Evolutionary conservation across 2,797 vertebrate genomes (phyloP), one percentile per base, ranked within the genome.

Genomic region (Sebastiscus albofasciatus): DNA sequence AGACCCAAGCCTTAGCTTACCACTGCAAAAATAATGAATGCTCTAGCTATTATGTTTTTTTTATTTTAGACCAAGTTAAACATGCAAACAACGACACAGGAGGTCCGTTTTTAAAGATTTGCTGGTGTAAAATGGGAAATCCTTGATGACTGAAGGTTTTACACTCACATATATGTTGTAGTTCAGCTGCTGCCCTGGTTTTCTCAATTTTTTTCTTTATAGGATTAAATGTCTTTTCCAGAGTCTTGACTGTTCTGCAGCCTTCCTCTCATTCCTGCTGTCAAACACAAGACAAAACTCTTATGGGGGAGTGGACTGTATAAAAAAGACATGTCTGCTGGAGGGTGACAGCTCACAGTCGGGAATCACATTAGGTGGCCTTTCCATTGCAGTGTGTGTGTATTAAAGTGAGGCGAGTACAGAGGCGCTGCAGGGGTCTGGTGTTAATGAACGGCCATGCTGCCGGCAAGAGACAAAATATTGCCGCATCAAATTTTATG

Each of bases 321-420:
- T 75, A 77, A 90, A 85, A 78, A 87, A 89, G 79, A 84, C 80
- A 85, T 64, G 75, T 86, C 80, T 84, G 69, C 73, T 88, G 56
- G 76, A 83, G 86, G 83, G 79, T 91, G 90, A 92, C 90, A 87
- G 81, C 82, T 88, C 81, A 67, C 84, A 85, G 89, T 84, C 2
- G 59, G 87, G 80, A 72, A 73, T 78, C 77, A 75, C 76, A 85
- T 87, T 78, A 90, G 82, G 84, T 84, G 80, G 85, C 69, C 68
- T 78, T 62, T 83, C 60, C 62, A 56, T 81, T 4, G 27, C 66
- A 82, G 58, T 72, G 75, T 70, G 54, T 73, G 76, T 66, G 34
- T 75, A 61, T 54, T 54, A 22, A 22, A 54, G 52, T 54, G 52
- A 54, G 52, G 52, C 46, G 46, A 49, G 46, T 54, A 60, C 62